Conservation (phyloP, 2,113 vertebrate genomes). For the Lepus europaeus region DNA sequence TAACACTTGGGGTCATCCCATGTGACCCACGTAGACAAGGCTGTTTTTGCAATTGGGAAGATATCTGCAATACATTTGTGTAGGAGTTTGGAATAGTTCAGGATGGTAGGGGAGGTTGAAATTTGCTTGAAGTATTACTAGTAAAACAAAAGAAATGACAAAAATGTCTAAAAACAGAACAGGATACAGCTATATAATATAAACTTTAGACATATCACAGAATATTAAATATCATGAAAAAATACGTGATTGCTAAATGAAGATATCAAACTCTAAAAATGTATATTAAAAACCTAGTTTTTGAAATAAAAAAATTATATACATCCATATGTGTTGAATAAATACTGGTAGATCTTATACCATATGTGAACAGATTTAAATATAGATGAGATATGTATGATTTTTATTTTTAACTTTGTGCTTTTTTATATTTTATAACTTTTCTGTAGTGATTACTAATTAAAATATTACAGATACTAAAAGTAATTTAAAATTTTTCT, state of each 20-base stretch:
- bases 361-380: conserved; percentile 33
- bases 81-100: conserved; percentile 15
- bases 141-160: conserved; percentile 45
- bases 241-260: neutral
- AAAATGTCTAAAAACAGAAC: conserved; percentile 7
- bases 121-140: conserved; percentile 13
- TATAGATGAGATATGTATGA: neutral
- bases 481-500: neutral
- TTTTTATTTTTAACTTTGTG: neutral
- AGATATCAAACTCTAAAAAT: conserved; percentile 13
- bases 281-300: neutral
- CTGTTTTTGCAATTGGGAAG: neutral
- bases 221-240: neutral
- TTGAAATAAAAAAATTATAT: neutral
- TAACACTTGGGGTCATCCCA: no score
- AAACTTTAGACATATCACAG: neutral
- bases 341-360: neutral
- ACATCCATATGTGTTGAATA: neutral
- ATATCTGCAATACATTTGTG: neutral
- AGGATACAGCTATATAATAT: neutral
- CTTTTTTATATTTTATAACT: neutral
- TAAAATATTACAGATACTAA: neutral
- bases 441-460: neutral
- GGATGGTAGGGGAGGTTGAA: neutral
- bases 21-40: neutral